Evolutionary conservation across 2,888 invertebrate genomes (phyloP), one percentile per base, ranked within the genome.

Genomic region (Rambutsinella grinnellia): DNA sequence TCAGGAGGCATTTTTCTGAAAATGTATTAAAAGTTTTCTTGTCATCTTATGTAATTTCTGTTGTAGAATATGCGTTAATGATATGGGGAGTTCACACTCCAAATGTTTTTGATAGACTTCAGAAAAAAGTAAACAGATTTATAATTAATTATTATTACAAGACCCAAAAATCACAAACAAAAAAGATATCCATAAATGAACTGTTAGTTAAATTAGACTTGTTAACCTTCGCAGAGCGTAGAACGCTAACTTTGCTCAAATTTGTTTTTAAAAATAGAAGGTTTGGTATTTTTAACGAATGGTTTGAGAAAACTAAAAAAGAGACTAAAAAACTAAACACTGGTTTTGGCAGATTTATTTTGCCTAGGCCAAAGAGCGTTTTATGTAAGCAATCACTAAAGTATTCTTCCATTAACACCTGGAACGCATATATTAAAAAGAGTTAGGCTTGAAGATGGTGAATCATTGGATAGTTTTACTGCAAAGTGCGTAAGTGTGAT

Each of bases 1-100:
- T 66, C 23, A 53, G 44, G 13, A 13, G 65, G 21, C 27, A 28
- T 2, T 36, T 76, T n/a, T 28, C 27, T 15, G 15, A 44, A 28
- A 76, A 49, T 8, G 56, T 65, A 3, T 27, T 76, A 26, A 76
- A 61, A 47, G 27, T 46, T 0, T 57, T 74, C 15, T 10, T 74
- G 1, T 27, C 60, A 2, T 47, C 74, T 1, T 67, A 51, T n/a
- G 47, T 67, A 19, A 10, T 61, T 13, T 36, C 28, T 1, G 56
- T 74, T 56, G 27, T 24, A 1, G 74, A 74, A 24, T 74, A 27
- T 61, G 51, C 19, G 6, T 10, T 61, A 13, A 47, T 56, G n/a
- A 67, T 74, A 21, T 74, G 74, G 74, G 51, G 56, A 8, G 21
- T 67, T 1, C 10, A 47, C 2, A 8, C 19, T 17, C 2, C 2